Conservation (phyloP, 2,888 invertebrate species). For the Noctua janthe region DNA sequence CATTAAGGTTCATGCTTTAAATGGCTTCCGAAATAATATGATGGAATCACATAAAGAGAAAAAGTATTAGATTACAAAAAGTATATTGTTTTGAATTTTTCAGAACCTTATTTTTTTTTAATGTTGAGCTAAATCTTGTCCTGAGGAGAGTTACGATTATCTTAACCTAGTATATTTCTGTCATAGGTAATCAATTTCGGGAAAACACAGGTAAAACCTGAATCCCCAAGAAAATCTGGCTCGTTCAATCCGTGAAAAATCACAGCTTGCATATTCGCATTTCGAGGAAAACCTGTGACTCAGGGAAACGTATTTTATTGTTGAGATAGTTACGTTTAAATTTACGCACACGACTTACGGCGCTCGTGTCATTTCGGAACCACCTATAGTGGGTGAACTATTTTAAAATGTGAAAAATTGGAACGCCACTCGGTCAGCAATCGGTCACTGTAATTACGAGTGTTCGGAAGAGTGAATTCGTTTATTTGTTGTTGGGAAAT, state of each 20-base stretch:
- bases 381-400: slow-evolving; percentile 62
- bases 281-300: slow-evolving; percentile 67
- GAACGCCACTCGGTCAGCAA: slow-evolving; percentile 58
- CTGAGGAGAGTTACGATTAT: too few relatives aligned
- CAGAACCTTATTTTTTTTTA: too few relatives aligned
- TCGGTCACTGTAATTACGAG: slow-evolving; percentile 57
- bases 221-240: slow-evolving; percentile 54
- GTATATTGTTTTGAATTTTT: too few relatives aligned
- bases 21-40: background rate
- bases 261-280: slow-evolving; percentile 52
- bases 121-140: too few relatives aligned
- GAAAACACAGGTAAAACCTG: too few relatives aligned
- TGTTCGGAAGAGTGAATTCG: slow-evolving; percentile 38
- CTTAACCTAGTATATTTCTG: too few relatives aligned
- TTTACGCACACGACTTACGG: slow-evolving; percentile 62
- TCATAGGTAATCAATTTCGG: too few relatives aligned
- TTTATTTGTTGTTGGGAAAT: slow-evolving; percentile 45
- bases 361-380: slow-evolving; percentile 55
- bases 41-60: too few relatives aligned
- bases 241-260: slow-evolving; percentile 56
- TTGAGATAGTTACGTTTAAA: slow-evolving; percentile 66
- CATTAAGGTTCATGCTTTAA: background rate
- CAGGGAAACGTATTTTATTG: slow-evolving; percentile 65
- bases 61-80: too few relatives aligned
- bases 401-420: slow-evolving; percentile 65